Base-by-base conservation (phyloP, 2,113 vertebrate genomes). In the Toxostoma redivivum region DNA sequence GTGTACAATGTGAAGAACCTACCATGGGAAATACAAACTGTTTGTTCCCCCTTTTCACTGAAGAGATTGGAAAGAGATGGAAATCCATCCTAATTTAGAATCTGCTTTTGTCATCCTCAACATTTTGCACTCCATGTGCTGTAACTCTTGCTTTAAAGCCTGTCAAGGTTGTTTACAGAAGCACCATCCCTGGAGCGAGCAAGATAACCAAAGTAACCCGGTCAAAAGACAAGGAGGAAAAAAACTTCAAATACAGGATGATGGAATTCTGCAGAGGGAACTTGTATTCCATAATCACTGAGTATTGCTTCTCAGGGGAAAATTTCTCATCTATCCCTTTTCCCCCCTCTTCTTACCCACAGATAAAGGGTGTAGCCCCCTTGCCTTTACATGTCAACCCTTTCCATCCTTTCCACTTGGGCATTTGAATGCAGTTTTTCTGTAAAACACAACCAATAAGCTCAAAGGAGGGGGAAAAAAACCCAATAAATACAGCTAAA, bases 161-260 rank as follows among this genome's bases (percentile, higher is more conserved):
- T 93, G 70, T 65, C 81, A 85, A 72, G 21, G 28, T 76, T 72
- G 53, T 95, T 88, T 90, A 82, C 62, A 77, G 58, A 83, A 94
- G 27, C 72, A 73, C 45, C 54, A 58, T 72, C 67, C 54, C 76
- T 58, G 51, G n/a, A 69, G 53, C 37, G 73, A 92, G 37, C 15
- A 61, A 35, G 18, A 81, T 30, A 90, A 77, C 66, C 58, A 86
- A 58, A 92, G 16, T 61, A 93, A 48, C 48, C 54, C 1, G 4
- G 54, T 76, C 74, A 69, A 54, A 87, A 65, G 20, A 80, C 45
- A 80, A 38, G 23, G 30, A 76, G 73, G 24, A 47, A 38, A 70
- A 37, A 88, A 42, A 12, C 20, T 23, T 70, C 33, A 33, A 33
- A 77, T 17, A 9, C 28, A 50, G 23, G 21, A 69, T 62, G 21